phyloP scores from a whole-genome alignment of 1,140 invertebrate species.

The Helicoverpa zea region DNA sequence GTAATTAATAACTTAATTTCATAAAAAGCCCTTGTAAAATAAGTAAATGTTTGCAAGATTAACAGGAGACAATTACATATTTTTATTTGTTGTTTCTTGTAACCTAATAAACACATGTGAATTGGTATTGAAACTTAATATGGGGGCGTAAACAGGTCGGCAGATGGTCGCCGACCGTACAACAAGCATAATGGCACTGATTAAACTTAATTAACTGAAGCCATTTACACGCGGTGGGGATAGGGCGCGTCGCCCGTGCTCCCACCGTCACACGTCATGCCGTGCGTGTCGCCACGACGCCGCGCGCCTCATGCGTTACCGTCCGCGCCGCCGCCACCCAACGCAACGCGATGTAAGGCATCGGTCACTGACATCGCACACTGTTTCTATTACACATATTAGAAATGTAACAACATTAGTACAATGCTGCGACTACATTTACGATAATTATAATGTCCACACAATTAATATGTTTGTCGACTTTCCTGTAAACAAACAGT shows the following conservation, averaged over 20 bases:
- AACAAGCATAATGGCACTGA: conserved; percentile 74
- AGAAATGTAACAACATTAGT: conserved; percentile 1
- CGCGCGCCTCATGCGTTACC: conserved; percentile 35
- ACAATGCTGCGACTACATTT: not conserved
- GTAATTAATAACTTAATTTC: too few species aligned
- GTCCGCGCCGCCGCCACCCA: not conserved
- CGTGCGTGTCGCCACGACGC: conserved; percentile 58
- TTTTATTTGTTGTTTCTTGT: conserved; percentile 27
- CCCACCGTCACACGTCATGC: conserved; percentile 46
- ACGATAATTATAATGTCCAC: conserved; percentile 1
- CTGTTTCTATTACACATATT: not conserved
- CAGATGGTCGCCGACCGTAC: conserved; percentile 75
- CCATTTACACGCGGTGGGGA: conserved; percentile 79
- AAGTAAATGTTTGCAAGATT: not conserved
- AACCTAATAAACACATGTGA: conserved; percentile 50
- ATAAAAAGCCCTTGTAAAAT: not conserved
- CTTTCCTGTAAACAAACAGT: not conserved
- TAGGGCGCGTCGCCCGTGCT: conserved; percentile 52
- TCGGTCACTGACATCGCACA: conserved; percentile 55
- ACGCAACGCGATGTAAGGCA: conserved; percentile 50
- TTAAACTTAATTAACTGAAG: conserved; percentile 87
- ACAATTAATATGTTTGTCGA: conserved; percentile 4
- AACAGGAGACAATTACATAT: not conserved
- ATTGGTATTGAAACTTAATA: conserved; percentile 73
- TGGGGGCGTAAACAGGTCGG: conserved; percentile 76